phyloP scores from a whole-genome alignment of 2,797 vertebrate species.

The Phylloscopus collybita region DNA sequence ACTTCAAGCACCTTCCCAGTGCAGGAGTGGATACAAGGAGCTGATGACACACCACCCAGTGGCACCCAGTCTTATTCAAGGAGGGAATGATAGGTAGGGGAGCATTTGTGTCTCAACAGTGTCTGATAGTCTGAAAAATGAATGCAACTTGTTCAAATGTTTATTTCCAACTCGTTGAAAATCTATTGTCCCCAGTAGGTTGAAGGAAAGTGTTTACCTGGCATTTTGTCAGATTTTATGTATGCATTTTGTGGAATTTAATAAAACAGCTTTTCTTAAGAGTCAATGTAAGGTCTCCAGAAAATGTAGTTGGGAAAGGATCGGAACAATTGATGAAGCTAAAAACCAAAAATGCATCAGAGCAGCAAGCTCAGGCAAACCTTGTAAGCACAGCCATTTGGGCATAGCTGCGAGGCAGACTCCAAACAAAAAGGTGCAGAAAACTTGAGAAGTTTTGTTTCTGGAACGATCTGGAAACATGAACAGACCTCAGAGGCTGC shows the following conservation, averaged over 20 bases:
- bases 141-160: conserved; percentile 14
- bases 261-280: not conserved
- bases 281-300: not conserved
- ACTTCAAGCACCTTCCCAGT: not conserved
- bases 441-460: not conserved
- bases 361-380: not conserved
- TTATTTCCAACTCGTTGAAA: not conserved
- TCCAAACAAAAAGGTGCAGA: not conserved
- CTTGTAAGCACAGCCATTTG: not conserved
- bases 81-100: not conserved
- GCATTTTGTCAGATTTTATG: conserved; percentile 28
- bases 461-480: not conserved
- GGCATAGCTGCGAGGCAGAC: accelerated
- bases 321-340: not conserved
- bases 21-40: not conserved
- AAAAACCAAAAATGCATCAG: not conserved
- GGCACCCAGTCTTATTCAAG: not conserved
- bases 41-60: not conserved
- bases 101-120: not conserved
- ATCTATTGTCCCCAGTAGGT: not conserved
- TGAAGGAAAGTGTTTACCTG: not conserved
- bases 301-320: not conserved
- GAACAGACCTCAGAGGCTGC: not conserved
- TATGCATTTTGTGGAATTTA: not conserved
- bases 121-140: not conserved